Evolutionary conservation across 1,140 invertebrate genomes (phyloP).

Genomic region (Platyscapa corneri): DNA sequence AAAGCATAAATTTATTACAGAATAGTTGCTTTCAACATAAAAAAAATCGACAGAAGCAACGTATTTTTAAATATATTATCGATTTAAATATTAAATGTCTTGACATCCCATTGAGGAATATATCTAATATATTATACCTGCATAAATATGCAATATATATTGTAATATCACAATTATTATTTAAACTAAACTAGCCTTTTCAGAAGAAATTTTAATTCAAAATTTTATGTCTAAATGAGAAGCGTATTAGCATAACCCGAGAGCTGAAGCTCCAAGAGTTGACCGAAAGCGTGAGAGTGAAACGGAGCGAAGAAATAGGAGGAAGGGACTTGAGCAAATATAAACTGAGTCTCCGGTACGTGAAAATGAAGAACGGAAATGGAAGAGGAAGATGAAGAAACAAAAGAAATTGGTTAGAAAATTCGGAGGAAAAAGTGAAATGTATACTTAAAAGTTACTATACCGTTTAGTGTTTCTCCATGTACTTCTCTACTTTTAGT

Average conservation of each 20-base stretch:
- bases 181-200: neutral
- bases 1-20: no score
- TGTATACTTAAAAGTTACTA: neutral
- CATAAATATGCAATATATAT: neutral
- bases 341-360: neutral
- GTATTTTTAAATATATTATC: no score
- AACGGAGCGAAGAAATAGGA: slow-evolving; percentile 11
- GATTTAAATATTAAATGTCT: no score
- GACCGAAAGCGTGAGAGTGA: neutral
- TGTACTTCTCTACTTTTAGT: neutral
- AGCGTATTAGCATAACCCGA: neutral
- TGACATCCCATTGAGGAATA: no score
- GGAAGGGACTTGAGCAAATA: neutral
- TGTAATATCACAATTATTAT: neutral
- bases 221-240: neutral
- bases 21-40: no score
- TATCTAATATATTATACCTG: neutral
- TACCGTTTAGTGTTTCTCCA: neutral
- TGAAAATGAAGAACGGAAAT: neutral
- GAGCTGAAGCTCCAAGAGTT: neutral
- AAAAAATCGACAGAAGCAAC: no score
- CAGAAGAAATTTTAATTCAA: neutral
- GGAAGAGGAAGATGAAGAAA: neutral
- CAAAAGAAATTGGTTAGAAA: neutral
- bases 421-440: neutral